Conservation (phyloP, 2,797 vertebrate genomes). For the Steatocranus sp. region DNA sequence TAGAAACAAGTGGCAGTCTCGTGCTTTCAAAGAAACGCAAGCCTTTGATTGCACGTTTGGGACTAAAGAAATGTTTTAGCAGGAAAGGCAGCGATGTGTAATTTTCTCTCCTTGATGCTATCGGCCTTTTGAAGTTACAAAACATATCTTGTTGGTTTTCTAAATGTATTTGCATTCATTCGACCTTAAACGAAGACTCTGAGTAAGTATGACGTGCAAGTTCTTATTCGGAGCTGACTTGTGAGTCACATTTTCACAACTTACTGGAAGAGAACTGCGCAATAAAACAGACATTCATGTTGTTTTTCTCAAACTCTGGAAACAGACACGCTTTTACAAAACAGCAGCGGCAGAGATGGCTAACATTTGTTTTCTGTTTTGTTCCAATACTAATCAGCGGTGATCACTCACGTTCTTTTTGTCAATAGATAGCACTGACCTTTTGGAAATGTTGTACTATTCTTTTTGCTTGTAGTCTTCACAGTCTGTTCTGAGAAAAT, state of each 20-base stretch:
- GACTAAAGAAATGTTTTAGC: neutral
- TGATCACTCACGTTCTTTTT: fast-evolving
- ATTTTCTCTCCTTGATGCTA: neutral
- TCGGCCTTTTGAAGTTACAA: neutral
- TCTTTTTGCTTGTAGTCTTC: neutral
- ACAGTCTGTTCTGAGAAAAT: neutral
- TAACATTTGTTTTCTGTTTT: neutral
- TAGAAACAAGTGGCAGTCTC: neutral
- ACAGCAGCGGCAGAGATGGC: neutral
- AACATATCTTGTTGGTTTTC: neutral
- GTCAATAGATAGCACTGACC: neutral
- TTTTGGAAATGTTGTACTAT: neutral
- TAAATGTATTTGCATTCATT: neutral
- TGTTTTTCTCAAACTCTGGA: constrained; percentile 9
- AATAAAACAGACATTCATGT: constrained; percentile 16
- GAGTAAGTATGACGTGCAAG: neutral
- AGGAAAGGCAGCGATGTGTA: neutral
- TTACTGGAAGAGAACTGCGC: constrained; percentile 44
- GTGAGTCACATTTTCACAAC: constrained; percentile 47
- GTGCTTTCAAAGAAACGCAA: neutral
- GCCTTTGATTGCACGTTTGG: neutral
- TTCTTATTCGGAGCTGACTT: neutral
- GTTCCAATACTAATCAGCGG: neutral
- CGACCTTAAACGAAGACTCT: neutral
- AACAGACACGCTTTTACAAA: neutral